Percentiles rank a stretch among this genome's conserved stretches.
phyloP scores from a whole-genome alignment of 2,888 invertebrate species.

The Zygothrica quintamaculata region DNA sequence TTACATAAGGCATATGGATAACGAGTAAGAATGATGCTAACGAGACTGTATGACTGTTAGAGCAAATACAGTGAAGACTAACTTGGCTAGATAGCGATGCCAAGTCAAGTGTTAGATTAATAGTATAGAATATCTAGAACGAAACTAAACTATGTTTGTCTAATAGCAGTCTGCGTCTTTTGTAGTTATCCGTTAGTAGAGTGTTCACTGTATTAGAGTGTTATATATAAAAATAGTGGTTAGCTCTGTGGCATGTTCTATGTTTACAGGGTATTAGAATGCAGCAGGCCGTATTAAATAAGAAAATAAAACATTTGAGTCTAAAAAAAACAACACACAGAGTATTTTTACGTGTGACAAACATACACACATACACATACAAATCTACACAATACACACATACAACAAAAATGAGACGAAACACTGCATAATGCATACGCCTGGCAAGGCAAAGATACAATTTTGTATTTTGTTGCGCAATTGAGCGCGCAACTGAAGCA shows the following conservation, averaged over 20 bases:
- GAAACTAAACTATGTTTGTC: neutral
- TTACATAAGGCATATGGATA: conserved; percentile 37
- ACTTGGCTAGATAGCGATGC: too few species aligned
- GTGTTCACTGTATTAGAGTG: too few species aligned
- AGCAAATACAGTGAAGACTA: too few species aligned
- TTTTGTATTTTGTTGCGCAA: conserved; percentile 78
- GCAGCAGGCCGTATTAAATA: conserved; percentile 39
- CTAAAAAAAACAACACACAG: conserved; percentile 36
- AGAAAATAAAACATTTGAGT: conserved; percentile 42
- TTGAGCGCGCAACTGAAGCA: conserved; percentile 76
- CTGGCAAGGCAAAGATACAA: conserved; percentile 38
- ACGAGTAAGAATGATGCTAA: conserved; percentile 20
- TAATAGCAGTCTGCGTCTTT: neutral
- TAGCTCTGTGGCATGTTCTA: neutral
- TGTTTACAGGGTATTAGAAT: conserved; percentile 31
- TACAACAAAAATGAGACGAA: conserved; percentile 2
- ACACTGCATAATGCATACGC: conserved; percentile 55
- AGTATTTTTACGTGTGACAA: conserved; percentile 31
- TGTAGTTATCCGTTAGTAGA: too few species aligned
- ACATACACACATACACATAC: conserved; percentile 7
- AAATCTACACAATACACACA: conserved; percentile 20
- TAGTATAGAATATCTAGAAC: neutral
- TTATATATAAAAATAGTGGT: too few species aligned
- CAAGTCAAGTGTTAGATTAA: neutral
- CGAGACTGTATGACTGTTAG: too few species aligned